These are phyloP conservation scores for Mormyrops attenuatus DNA, from an alignment of 2,797 vertebrate genomes.

Conservation along the genomic window DNA sequence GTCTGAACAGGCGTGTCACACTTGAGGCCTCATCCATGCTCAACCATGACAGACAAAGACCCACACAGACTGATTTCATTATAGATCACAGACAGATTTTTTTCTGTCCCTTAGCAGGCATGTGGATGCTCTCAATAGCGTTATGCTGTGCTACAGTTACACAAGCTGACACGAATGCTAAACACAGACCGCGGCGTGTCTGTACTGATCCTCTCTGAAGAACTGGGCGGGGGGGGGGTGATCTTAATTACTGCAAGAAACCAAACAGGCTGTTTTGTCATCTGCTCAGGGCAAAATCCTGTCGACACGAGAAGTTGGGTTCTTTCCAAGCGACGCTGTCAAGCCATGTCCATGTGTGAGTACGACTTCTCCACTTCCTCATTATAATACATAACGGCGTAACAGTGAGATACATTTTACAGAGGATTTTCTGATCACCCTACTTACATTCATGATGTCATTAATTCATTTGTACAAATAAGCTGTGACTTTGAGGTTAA, in stretches of 20 bases:
- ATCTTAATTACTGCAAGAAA: neutral
- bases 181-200: neutral
- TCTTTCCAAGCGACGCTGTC: slow-evolving; percentile 90
- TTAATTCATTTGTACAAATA: neutral
- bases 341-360: slow-evolving; percentile 93
- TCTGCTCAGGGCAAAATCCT: slow-evolving; percentile 80
- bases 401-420: neutral
- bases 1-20: slow-evolving; percentile 24
- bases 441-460: neutral
- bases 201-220: neutral
- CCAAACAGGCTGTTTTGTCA: neutral
- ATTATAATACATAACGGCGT: neutral
- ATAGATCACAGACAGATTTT: slow-evolving; percentile 60
- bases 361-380: slow-evolving; percentile 43
- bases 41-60: neutral
- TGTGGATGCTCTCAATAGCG: neutral
- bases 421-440: neutral
- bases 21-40: neutral
- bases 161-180: neutral
- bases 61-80: slow-evolving; percentile 45
- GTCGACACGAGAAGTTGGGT: slow-evolving; percentile 84
- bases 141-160: neutral
- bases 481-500: neutral
- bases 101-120: neutral
- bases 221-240: neutral